Conservation (phyloP, 2,113 vertebrate genomes). For the Lamprologus tigripictilis region DNA sequence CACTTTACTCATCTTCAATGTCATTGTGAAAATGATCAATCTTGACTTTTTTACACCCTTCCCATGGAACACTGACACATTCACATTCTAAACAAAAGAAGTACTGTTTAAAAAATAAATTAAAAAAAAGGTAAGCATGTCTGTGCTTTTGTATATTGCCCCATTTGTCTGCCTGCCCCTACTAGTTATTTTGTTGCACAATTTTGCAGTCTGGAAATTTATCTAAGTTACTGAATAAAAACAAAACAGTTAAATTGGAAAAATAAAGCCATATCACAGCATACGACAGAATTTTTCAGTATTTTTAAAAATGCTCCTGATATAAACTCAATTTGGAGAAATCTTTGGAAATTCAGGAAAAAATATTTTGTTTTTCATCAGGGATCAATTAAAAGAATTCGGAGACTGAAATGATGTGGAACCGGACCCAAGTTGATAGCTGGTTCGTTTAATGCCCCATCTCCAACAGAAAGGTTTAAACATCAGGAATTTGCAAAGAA, state of each 20-base stretch:
- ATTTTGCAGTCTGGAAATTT: neutral
- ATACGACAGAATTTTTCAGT: neutral
- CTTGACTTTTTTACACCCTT: neutral
- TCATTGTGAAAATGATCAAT: neutral
- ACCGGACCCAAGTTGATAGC: neutral
- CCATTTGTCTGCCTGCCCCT: neutral
- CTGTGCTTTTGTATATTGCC: neutral
- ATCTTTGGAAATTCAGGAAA: neutral
- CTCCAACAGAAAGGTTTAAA: neutral
- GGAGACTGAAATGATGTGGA: neutral
- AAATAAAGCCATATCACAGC: neutral
- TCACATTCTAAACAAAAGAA: neutral
- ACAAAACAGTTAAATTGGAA: neutral
- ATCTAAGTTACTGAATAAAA: neutral
- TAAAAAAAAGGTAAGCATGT: neutral
- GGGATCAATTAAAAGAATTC: neutral
- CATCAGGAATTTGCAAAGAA: neutral
- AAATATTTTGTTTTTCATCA: neutral
- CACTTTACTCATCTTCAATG: neutral
- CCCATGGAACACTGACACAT: neutral
- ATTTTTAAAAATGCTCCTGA: neutral
- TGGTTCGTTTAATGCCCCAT: neutral
- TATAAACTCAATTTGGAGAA: neutral
- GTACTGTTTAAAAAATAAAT: neutral
- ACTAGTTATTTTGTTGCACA: neutral